Conservation (phyloP, 2,797 vertebrate genomes). For the Sitta carolinensis region DNA sequence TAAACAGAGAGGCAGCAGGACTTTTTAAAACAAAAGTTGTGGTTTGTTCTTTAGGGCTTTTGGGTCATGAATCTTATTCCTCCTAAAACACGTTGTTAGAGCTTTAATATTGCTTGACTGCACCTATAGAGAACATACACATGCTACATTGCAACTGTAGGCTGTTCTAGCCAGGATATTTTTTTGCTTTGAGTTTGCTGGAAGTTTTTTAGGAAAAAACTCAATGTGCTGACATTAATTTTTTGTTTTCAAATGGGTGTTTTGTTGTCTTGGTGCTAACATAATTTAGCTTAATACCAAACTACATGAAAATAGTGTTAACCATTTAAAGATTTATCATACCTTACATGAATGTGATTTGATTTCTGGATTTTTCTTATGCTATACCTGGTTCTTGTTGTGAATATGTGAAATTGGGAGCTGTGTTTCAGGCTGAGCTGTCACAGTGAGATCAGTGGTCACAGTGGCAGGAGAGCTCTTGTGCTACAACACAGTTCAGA, state of each 20-base stretch:
- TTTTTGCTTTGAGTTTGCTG: background rate
- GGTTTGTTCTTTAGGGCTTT: background rate
- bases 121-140: background rate
- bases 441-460: background rate
- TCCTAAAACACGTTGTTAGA: background rate
- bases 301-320: background rate
- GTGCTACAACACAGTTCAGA: fast-evolving
- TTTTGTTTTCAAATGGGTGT: background rate
- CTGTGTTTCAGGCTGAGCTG: background rate
- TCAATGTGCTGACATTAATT: background rate
- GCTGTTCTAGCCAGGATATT: background rate
- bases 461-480: background rate
- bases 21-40: background rate
- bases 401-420: background rate
- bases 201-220: background rate
- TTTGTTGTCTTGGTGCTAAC: background rate
- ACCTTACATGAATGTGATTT: background rate
- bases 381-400: background rate
- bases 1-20: background rate
- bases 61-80: background rate
- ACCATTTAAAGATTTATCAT: background rate
- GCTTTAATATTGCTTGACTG: background rate
- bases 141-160: background rate
- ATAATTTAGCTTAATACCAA: background rate
- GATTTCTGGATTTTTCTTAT: background rate